Percentiles rank a stretch among this genome's conserved stretches.
phyloP scores from a whole-genome alignment of 2,797 vertebrate species.

The Microctenopoma stevenorrisi region DNA sequence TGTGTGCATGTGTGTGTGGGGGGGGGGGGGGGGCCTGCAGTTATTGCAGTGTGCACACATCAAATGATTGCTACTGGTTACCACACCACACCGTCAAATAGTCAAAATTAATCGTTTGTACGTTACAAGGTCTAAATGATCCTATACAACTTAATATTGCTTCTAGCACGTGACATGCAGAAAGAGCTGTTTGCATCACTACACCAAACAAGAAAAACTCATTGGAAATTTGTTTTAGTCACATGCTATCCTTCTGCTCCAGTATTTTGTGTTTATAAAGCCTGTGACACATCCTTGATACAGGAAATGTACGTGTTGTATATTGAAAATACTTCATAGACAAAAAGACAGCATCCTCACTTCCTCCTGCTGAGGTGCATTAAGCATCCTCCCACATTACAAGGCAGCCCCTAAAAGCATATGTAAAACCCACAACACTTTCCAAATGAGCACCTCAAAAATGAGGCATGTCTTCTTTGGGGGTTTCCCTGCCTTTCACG shows the following conservation, averaged over 20 bases:
- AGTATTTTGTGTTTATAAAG: background rate
- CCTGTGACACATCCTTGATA: background rate
- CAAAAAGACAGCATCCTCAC: background rate
- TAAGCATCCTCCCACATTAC: background rate
- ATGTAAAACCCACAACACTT: constrained; percentile 35
- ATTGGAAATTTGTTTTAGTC: background rate
- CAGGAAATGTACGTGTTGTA: background rate
- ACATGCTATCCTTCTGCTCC: background rate
- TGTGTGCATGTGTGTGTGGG: background rate
- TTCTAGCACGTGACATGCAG: background rate
- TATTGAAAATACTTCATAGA: background rate
- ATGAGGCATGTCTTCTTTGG: background rate
- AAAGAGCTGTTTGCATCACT: background rate
- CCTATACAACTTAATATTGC: background rate
- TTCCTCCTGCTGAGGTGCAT: constrained; percentile 22
- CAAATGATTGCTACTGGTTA: background rate
- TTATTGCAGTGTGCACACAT: background rate
- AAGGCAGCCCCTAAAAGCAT: background rate
- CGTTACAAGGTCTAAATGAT: background rate
- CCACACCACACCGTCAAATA: background rate
- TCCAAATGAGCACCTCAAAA: constrained; percentile 3
- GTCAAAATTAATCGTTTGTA: background rate
- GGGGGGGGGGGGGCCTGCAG: background rate
- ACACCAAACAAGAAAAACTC: background rate
- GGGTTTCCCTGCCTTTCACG: background rate